Base-by-base conservation (phyloP, 2,888 invertebrate genomes). In the Lampropteryx suffumata region DNA sequence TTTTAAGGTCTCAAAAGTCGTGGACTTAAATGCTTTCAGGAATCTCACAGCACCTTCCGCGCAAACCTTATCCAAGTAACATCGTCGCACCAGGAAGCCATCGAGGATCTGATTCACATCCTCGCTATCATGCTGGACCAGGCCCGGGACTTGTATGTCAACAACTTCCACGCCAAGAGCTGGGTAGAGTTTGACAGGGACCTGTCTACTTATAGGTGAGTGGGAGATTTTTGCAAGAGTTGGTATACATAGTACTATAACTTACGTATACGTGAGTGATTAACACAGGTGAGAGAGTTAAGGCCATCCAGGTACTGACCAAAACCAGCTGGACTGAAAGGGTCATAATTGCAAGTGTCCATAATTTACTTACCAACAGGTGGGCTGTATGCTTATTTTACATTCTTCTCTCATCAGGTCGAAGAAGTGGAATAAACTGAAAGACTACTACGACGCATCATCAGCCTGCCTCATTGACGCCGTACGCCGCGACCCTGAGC, bases 81-180 rank as follows among this genome's bases (percentile, higher is more conserved):
- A 0, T 76, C 83, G 0, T 46, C 67, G 5, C 69, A 84, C 44
- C 84, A 88, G 42, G 91, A 92, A 56, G 77, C 86, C 0, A 71
- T 91, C 0, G 94, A 94, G 65, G 92, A 93, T 50, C 76, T 94
- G 45, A 90, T 93, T 53, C 93, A 92, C 60, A 82, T 94, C 1
- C 64, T 94, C 50, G 92, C 92, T 8, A 89, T 93, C 41, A 90
- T 93, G 64, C 75, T 94, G 65, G 93, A 93, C 49, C 94, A 94
- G 74, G 94, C 94, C 0, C 79, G 92, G 24, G 93, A 93, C 46
- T 78, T 91, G 34, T 92, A 91, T 55, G 64, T 92, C 35, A 79
- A 79, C 56, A 73, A 73, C 53, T 68, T 81, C 32, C 78, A 80
- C 6, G 52, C 59, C 6, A 70, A 67, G 30, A 71, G 55, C 29